A percentile compares a stretch with the other conserved stretches of the same genome.
Conservation (phyloP, 2,113 vertebrate species). For the Passer montanus region DNA sequence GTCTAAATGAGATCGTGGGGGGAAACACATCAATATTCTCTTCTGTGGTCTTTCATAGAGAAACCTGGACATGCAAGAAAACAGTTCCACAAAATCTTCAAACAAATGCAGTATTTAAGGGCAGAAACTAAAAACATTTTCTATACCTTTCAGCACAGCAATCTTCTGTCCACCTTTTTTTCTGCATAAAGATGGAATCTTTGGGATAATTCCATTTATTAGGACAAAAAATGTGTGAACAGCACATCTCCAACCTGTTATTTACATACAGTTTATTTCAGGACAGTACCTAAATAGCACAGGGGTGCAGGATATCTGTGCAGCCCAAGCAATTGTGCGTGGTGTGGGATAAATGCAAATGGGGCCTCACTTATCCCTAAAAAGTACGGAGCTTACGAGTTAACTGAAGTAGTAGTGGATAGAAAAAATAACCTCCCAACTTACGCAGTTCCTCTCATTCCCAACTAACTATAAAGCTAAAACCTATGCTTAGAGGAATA, state of each 20-base stretch:
- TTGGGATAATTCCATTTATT: neutral
- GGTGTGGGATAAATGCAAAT: neutral
- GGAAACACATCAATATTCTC: neutral
- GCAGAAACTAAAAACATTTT: neutral
- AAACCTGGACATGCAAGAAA: neutral
- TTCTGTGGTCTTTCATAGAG: neutral
- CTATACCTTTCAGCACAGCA: neutral
- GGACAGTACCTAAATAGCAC: neutral
- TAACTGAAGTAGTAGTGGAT: neutral
- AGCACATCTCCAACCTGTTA: neutral
- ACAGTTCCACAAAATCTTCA: neutral
- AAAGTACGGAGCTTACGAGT: neutral
- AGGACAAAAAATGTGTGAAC: too few species aligned
- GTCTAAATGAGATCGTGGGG: neutral
- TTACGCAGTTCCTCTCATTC: neutral
- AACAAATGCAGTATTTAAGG: neutral
- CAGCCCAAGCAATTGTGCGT: accelerated
- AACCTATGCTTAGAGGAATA: neutral
- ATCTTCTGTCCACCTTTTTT: neutral
- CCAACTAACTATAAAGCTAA: neutral
- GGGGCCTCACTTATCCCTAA: neutral
- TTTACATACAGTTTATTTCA: neutral
- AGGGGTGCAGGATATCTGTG: neutral
- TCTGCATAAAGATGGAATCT: neutral
- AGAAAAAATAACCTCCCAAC: neutral